Conservation (phyloP, 1,140 invertebrate species). For the Saxidomus purpurata region DNA sequence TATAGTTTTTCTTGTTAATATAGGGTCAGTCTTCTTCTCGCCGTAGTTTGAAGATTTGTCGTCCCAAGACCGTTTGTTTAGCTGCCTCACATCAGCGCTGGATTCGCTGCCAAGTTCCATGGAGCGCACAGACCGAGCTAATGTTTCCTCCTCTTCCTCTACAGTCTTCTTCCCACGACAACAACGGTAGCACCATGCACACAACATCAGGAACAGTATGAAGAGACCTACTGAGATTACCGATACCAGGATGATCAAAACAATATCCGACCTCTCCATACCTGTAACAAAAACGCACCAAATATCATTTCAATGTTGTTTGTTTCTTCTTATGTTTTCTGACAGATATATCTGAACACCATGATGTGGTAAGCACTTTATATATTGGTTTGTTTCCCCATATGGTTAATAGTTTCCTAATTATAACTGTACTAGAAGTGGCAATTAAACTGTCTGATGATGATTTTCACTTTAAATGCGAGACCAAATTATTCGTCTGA, state of each 20-base stretch:
- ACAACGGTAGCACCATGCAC: conserved; percentile 58
- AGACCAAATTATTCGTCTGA: too few species aligned
- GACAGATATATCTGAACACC: too few species aligned
- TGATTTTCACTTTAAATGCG: too few species aligned
- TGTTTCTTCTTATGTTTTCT: too few species aligned
- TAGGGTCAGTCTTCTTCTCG: conserved; percentile 53
- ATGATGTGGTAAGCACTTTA: too few species aligned
- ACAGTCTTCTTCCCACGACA: conserved; percentile 56
- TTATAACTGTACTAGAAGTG: too few species aligned
- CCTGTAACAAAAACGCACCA: conserved; percentile 30
- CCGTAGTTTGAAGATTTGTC: conserved; percentile 60
- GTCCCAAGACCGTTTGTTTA: conserved; percentile 68
- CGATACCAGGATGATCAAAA: conserved; percentile 35
- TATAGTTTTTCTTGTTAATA: conserved; percentile 70
- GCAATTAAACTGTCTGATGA: too few species aligned
- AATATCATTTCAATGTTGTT: too few species aligned
- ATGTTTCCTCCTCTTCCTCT: conserved; percentile 62
- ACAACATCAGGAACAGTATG: conserved; percentile 58
- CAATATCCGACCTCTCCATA: conserved; percentile 46
- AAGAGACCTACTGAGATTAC: conserved; percentile 23
- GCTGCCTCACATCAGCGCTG: conserved; percentile 57
- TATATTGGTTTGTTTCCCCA: too few species aligned
- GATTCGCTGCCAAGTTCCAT: conserved; percentile 59
- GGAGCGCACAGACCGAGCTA: conserved; percentile 51
- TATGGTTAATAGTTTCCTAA: too few species aligned